phyloP scores from a whole-genome alignment of 2,113 vertebrate species.

The Corythornis cristatus region DNA sequence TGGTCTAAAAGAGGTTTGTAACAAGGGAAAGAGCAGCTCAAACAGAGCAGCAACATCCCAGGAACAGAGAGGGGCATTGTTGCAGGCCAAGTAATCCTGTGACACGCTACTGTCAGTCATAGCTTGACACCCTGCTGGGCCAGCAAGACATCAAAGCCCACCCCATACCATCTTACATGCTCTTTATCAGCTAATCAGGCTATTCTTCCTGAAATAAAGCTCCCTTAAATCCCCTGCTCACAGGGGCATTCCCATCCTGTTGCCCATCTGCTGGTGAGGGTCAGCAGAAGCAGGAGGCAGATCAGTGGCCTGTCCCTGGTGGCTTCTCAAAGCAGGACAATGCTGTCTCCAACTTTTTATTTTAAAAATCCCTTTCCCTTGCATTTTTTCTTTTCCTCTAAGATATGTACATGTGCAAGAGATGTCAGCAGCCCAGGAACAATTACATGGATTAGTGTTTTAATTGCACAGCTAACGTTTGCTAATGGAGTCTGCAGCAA shows the following conservation, averaged over 20 bases:
- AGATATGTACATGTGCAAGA: background rate
- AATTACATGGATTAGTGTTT: background rate
- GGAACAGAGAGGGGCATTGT: slow-evolving; percentile 72
- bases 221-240: slow-evolving; percentile 78
- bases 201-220: slow-evolving; percentile 82
- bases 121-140: slow-evolving; percentile 71
- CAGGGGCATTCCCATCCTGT: slow-evolving; percentile 75
- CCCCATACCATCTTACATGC: slow-evolving; percentile 82
- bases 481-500: background rate
- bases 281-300: slow-evolving; percentile 71
- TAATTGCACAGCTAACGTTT: background rate
- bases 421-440: background rate
- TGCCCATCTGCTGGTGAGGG: slow-evolving; percentile 83
- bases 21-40: slow-evolving; percentile 55
- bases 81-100: slow-evolving; percentile 76
- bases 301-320: slow-evolving; percentile 67
- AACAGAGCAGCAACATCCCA: slow-evolving; percentile 69
- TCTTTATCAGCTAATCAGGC: slow-evolving; percentile 82
- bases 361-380: slow-evolving; percentile 9
- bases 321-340: slow-evolving; percentile 74
- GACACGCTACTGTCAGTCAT: slow-evolving; percentile 79
- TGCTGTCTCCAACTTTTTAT: slow-evolving; percentile 44
- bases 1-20: slow-evolving; percentile 46
- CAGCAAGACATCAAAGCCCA: slow-evolving; percentile 80
- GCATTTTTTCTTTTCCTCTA: background rate